phyloP scores from a whole-genome alignment of 2,113 vertebrate species.

The Raphicerus campestris region DNA sequence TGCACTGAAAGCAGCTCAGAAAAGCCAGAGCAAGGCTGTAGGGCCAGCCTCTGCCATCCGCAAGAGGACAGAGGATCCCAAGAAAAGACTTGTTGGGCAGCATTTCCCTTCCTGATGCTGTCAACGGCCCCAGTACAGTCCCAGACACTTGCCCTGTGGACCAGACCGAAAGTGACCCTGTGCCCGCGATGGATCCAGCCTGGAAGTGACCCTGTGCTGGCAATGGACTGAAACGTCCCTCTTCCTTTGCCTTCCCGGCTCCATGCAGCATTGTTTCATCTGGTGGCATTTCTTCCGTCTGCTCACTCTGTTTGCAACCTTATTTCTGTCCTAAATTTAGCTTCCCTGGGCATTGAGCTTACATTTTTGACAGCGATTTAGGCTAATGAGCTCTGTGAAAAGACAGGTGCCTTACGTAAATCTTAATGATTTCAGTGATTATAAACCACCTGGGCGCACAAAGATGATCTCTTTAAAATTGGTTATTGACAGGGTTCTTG shows the following conservation, averaged over 20 bases:
- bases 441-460: neutral
- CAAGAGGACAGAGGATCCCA: neutral
- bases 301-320: neutral
- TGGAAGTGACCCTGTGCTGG: neutral
- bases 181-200: rapidly evolving
- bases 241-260: neutral
- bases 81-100: neutral
- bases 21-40: neutral
- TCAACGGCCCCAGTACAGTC: neutral
- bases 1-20: neutral
- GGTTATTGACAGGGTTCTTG: neutral
- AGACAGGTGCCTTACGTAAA: neutral
- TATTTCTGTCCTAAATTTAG: neutral
- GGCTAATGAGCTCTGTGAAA: neutral
- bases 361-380: neutral
- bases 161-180: rapidly evolving
- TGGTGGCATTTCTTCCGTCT: neutral
- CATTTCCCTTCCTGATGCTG: neutral
- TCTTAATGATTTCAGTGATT: neutral
- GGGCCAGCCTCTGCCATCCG: neutral
- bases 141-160: neutral
- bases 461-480: neutral
- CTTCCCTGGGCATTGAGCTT: neutral
- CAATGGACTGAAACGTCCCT: rapidly evolving
- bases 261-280: neutral